Percentiles rank a stretch among this genome's conserved stretches.
Conservation (phyloP, 2,113 vertebrate genomes). For the Indicator maculatus region DNA sequence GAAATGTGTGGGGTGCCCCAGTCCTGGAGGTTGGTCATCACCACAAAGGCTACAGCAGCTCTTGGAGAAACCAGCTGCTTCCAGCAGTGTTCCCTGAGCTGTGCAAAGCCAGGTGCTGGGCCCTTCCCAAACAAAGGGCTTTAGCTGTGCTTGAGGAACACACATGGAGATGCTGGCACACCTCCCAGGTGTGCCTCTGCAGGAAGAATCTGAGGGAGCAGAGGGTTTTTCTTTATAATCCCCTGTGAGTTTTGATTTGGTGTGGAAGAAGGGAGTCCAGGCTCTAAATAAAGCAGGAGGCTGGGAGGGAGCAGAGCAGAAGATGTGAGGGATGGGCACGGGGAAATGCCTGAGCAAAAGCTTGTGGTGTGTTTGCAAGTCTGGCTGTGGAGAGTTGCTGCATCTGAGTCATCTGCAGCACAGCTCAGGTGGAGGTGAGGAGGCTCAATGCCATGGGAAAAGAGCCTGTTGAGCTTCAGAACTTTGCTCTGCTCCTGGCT, state of each 20-base stretch:
- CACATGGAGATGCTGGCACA: background rate
- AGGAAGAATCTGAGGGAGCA: background rate
- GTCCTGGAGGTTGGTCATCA: background rate
- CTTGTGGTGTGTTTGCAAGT: background rate
- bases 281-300: background rate
- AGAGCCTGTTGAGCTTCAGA: background rate
- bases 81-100: fast-evolving
- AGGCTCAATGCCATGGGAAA: background rate
- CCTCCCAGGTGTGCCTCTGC: background rate
- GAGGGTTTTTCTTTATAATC: background rate
- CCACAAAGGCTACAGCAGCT: background rate
- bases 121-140: background rate
- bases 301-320: background rate
- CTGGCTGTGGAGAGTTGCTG: fast-evolving
- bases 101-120: background rate
- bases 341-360: background rate
- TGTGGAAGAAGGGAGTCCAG: background rate
- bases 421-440: background rate
- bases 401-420: background rate
- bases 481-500: background rate
- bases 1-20: fast-evolving
- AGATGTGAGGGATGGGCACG: background rate
- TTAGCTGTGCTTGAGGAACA: background rate
- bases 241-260: background rate
- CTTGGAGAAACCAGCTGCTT: background rate